Evolutionary conservation across 2,888 invertebrate species (phyloP).

Genomic region (Oxystoma pomonae): DNA sequence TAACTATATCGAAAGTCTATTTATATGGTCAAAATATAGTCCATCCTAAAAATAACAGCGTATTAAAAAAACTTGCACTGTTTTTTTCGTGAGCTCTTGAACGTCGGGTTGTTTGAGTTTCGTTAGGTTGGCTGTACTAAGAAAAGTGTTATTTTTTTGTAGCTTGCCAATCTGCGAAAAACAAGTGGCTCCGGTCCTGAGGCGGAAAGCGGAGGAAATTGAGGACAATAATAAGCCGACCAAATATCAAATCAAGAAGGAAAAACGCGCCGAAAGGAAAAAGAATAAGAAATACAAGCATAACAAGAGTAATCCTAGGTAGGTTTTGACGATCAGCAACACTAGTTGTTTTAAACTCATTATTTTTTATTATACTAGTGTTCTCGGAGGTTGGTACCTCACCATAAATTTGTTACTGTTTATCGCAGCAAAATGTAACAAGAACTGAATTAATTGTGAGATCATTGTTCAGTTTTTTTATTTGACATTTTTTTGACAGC

Average conservation of each 20-base stretch:
- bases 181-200: conserved; percentile 64
- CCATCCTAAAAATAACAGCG: too few species aligned
- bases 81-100: background rate
- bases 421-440: background rate
- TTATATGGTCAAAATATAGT: too few species aligned
- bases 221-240: conserved; percentile 57
- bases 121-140: background rate
- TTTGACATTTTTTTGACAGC: background rate
- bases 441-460: background rate
- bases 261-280: conserved; percentile 56
- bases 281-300: conserved; percentile 51
- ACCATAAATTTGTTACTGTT: background rate
- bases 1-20: too few species aligned
- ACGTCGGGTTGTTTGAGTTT: background rate
- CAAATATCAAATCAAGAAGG: conserved; percentile 64
- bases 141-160: conserved; percentile 7
- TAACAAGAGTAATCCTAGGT: conserved; percentile 29
- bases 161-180: conserved; percentile 85
- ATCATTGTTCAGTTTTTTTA: background rate
- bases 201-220: conserved; percentile 45
- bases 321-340: too few species aligned
- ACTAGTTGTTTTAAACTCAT: too few species aligned
- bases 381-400: background rate
- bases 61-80: background rate
- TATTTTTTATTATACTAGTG: too few species aligned